Percentiles rank a stretch among this genome's conserved stretches.
phyloP scores from a whole-genome alignment of 2,113 vertebrate species.

The Elanus axillaris region DNA sequence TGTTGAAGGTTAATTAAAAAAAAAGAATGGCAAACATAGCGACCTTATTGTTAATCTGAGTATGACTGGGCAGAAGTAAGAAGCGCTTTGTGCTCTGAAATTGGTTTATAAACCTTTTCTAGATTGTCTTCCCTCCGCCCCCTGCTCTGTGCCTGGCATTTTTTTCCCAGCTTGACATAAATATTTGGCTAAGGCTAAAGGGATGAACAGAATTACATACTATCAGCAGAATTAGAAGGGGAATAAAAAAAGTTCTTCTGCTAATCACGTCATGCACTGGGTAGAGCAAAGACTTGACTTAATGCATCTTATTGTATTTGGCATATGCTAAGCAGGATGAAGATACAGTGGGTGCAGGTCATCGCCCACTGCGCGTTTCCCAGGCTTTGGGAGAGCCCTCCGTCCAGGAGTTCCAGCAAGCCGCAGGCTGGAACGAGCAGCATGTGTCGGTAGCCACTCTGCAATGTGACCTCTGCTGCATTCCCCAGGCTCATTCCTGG shows the following conservation, averaged over 20 bases:
- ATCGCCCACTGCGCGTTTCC: constrained; percentile 67
- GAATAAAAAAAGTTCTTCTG: neutral
- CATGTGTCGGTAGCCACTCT: neutral
- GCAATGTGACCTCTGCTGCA: constrained; percentile 52
- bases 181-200: constrained; percentile 54
- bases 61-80: neutral
- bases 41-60: neutral
- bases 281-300: neutral
- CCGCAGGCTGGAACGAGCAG: neutral
- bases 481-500: constrained; percentile 61
- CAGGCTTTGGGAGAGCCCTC: constrained; percentile 42
- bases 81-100: neutral
- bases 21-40: neutral
- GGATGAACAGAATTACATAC: constrained; percentile 32
- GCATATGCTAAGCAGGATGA: constrained; percentile 26
- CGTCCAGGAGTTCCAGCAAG: neutral
- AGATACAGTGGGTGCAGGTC: constrained; percentile 62
- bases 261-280: neutral
- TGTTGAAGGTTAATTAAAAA: constrained; percentile 22
- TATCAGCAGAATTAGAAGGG: constrained; percentile 5
- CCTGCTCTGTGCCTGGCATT: constrained; percentile 34
- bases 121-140: neutral
- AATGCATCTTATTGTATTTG: constrained; percentile 32
- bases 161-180: constrained; percentile 54
- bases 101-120: neutral